Percentiles rank a stretch among this genome's conserved stretches.
These are phyloP conservation scores for Eutolmus rufibarbis DNA, from an alignment of 2,888 invertebrate genomes.

Conservation along the genomic window DNA sequence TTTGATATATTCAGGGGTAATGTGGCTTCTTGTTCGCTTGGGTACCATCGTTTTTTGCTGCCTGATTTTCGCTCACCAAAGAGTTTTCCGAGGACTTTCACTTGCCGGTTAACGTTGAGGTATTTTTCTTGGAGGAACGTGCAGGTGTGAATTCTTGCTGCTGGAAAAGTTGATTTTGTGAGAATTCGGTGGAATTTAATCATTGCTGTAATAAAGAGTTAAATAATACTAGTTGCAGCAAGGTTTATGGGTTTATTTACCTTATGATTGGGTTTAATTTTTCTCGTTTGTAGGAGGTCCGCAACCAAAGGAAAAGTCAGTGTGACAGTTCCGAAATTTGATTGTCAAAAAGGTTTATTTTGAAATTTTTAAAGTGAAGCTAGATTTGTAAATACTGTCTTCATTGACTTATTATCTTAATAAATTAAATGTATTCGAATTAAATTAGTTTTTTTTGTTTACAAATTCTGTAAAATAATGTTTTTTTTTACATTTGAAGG, in stretches of 20 bases:
- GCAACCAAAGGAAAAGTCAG: not conserved
- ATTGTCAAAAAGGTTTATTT: not conserved
- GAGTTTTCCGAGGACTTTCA: slow-evolving; percentile 58
- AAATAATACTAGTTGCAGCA: not conserved
- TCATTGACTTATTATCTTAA: not conserved
- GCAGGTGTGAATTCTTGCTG: not conserved
- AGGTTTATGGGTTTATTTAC: not conserved
- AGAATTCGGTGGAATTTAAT: not conserved
- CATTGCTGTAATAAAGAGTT: not conserved
- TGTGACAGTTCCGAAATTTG: not conserved
- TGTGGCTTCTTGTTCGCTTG: not conserved
- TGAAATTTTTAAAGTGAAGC: too few relatives aligned
- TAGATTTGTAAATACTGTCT: not conserved
- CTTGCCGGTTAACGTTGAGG: slow-evolving; percentile 49
- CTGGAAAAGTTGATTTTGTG: not conserved
- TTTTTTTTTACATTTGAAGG: not conserved
- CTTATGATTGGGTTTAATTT: not conserved
- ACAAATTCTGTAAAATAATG: not conserved
- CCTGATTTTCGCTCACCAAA: slow-evolving; percentile 56
- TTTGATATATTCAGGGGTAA: slow-evolving; percentile 56
- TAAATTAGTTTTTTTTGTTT: not conserved
- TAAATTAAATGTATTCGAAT: not conserved
- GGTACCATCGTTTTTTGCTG: slow-evolving; percentile 59
- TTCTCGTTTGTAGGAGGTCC: not conserved
- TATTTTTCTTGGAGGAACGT: not conserved